phyloP scores from a whole-genome alignment of 2,113 vertebrate species.

The Abramis brama region DNA sequence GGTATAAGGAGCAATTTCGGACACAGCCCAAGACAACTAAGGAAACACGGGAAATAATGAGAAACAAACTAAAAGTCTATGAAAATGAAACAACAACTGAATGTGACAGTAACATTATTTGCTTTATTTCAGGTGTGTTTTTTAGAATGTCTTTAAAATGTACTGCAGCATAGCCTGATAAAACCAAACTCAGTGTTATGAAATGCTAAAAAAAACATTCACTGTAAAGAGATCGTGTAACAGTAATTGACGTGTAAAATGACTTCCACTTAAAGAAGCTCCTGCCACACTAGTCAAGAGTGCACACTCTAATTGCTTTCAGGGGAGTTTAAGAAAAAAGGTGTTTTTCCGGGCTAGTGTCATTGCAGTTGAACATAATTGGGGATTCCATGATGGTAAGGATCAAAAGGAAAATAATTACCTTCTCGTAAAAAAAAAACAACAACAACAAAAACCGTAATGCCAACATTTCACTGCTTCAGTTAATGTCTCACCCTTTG shows the following conservation, averaged over 20 bases:
- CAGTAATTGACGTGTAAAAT: background rate
- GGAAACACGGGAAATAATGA: too few relatives aligned
- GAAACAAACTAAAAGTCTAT: too few relatives aligned
- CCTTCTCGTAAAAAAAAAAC: background rate
- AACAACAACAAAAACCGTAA: background rate
- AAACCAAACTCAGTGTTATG: background rate
- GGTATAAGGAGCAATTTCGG: too few relatives aligned
- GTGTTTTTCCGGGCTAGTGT: conserved; percentile 13
- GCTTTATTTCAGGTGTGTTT: background rate
- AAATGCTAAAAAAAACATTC: background rate
- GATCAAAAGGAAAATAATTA: conserved; percentile 37
- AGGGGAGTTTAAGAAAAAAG: background rate
- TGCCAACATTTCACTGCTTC: background rate
- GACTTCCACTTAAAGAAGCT: background rate
- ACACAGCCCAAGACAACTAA: too few relatives aligned
- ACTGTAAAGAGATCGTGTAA: background rate
- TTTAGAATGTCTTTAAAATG: background rate
- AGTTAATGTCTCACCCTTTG: background rate
- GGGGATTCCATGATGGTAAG: conserved; percentile 48
- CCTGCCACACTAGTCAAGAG: background rate
- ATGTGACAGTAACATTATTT: background rate
- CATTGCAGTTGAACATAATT: conserved; percentile 53
- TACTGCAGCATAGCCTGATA: background rate
- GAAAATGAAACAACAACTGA: too few relatives aligned
- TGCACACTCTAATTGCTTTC: background rate